These are phyloP conservation scores for Drosophila recens DNA, from an alignment of 2,888 invertebrate species.

Conservation along the genomic window DNA sequence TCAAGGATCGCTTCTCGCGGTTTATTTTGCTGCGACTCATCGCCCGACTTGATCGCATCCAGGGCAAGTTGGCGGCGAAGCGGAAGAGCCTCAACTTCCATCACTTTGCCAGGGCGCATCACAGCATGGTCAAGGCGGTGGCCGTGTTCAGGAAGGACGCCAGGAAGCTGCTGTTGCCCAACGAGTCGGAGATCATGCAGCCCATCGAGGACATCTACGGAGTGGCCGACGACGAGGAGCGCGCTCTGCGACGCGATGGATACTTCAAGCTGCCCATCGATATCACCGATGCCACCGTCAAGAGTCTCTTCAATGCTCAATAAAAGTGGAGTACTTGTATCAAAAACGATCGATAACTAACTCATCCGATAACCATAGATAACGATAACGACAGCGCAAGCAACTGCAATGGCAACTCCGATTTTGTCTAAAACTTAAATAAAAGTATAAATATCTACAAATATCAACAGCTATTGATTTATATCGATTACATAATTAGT, in stretches of 20 bases:
- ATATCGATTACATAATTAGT: neutral
- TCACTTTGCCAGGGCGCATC: slow-evolving; percentile 78
- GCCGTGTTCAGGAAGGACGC: slow-evolving; percentile 84
- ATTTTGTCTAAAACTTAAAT: neutral
- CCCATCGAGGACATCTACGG: slow-evolving; percentile 83
- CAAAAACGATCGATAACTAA: neutral
- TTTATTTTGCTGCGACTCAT: slow-evolving; percentile 82
- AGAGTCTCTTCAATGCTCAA: slow-evolving; percentile 72
- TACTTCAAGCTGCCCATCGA: slow-evolving; percentile 74
- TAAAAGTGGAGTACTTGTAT: slow-evolving; percentile 1
- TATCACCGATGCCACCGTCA: slow-evolving; percentile 72
- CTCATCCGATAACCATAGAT: neutral
- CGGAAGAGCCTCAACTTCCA: slow-evolving; percentile 49
- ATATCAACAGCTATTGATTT: too few species aligned
- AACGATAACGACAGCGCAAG: neutral
- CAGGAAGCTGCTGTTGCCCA: slow-evolving; percentile 79
- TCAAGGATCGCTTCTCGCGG: slow-evolving; percentile 83
- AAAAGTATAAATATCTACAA: neutral
- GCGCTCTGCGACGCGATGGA: slow-evolving; percentile 62
- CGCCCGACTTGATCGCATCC: slow-evolving; percentile 80
- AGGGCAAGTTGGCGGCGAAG: slow-evolving; percentile 69
- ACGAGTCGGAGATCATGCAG: slow-evolving; percentile 80
- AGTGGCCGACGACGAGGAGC: slow-evolving; percentile 77
- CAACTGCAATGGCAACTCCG: neutral
- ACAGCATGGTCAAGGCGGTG: slow-evolving; percentile 80